These are phyloP conservation scores for Cheilosia vernalis DNA, from an alignment of 2,888 invertebrate species.

Conservation along the genomic window DNA sequence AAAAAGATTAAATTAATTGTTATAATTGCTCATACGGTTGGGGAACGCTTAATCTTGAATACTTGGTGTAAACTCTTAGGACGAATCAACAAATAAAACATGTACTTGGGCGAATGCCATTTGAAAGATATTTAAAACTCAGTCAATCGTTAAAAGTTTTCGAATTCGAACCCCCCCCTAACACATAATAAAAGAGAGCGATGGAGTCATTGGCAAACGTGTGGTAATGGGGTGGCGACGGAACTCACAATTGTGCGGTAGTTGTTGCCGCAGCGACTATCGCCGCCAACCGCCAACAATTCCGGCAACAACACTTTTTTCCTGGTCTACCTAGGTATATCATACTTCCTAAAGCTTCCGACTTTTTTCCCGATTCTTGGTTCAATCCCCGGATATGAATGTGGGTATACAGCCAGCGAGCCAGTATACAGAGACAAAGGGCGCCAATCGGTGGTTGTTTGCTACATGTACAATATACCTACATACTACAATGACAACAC, in stretches of 20 bases:
- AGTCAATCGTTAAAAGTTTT: conserved; percentile 59
- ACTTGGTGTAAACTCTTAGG: too few species aligned
- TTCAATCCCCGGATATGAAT: conserved; percentile 69
- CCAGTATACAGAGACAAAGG: conserved; percentile 66
- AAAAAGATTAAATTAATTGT: too few species aligned
- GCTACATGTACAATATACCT: conserved; percentile 40
- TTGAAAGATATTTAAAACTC: too few species aligned
- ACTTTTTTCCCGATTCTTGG: conserved; percentile 36
- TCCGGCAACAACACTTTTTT: conserved; percentile 62
- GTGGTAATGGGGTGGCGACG: conserved; percentile 44
- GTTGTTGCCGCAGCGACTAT: conserved; percentile 68
- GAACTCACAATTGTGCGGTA: conserved; percentile 52
- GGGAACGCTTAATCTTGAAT: too few species aligned
- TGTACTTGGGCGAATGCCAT: too few species aligned
- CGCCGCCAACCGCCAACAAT: conserved; percentile 63
- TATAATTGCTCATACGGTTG: too few species aligned
- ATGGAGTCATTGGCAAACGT: conserved; percentile 61
- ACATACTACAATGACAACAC: conserved; percentile 62
- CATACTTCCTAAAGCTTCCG: conserved; percentile 45
- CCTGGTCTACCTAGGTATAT: conserved; percentile 65
- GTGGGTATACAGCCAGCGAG: conserved; percentile 48
- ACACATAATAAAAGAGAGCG: conserved; percentile 58
- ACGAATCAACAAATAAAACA: too few species aligned
- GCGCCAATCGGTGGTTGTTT: conserved; percentile 72
- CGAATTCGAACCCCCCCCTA: conserved; percentile 39